Base-by-base conservation (phyloP, 1,140 invertebrate species). In the Drosophila neocordata region DNA sequence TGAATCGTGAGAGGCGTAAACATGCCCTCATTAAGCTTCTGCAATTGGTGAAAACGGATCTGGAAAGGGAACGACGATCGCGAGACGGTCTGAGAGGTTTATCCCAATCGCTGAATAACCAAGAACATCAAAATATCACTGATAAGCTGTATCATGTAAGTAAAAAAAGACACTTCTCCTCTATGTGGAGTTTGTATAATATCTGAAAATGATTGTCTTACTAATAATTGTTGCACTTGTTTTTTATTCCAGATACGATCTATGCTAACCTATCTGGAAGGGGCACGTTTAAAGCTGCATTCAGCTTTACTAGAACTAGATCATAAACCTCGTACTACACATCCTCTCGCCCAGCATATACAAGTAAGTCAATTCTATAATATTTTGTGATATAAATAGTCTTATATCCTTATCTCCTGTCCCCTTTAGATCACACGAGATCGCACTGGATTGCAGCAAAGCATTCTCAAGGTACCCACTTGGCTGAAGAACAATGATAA, bases 211-310 rank as follows among this genome's bases (percentile, higher is more conserved):
- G 7, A 31, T 31, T 7, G 9, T 11, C 9, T 24, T n/a, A 41
- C n/a, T 4, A 1, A 13, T 12, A 0, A 22, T 4, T 7, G 1
- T 1, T 13, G 20, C 22, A 41, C 53, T 13, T 44, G 0, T 11
- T 8, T 8, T 9, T 4, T 8, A 9, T 12, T 44, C 1, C 90
- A 98, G 97, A 97, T 98, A 94, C 95, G 96, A 81, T 96, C 96
- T 2, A 98, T 97, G 96, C 92, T 98, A 56, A 95, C 97, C 6
- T 99, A 98, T 89, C 92, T 98, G 65, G 97, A 99, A 92, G 97
- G 97, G 0, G 95, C 97, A 5, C 94, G 96, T 72, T 96, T 96
- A 80, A 98, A 99, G 92, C 94, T 98, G 18, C 95, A 96, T 34
- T 95, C 95, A 38, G 95, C 95, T 31, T 91, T 98, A 15, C 94